Base-by-base conservation (phyloP, 2,888 invertebrate genomes). In the Pemphredon lugubris region DNA sequence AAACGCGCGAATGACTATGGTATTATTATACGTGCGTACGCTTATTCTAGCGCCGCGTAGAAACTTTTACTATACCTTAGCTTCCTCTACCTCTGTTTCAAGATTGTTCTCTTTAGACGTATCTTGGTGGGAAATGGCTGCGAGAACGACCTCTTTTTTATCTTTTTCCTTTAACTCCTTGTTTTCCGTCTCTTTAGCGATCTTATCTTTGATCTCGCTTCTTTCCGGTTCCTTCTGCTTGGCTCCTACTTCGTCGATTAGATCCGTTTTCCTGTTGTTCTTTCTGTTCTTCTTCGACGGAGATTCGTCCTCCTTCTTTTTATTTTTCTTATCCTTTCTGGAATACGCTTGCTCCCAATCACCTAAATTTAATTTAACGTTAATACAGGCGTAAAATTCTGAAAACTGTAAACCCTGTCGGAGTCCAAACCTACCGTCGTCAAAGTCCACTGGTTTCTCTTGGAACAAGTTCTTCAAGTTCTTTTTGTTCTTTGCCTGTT, bases 401-500 rank as follows among this genome's bases (percentile, higher is more conserved):
- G n/a, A n/a, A n/a, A n/a, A n/a, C n/a, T n/a, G n/a, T n/a, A n/a
- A n/a, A n/a, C n/a, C n/a, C n/a, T n/a, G n/a, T n/a, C n/a, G n/a
- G n/a, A n/a, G n/a, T 37, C 11, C 47, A 50, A 61, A 64, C 71
- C 65, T 83, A 90, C 94, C 95, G 81, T 95, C 94, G 89, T 95
- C 94, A 89, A 92, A 94, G 83, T 94, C 94, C 42, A 92, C 92
- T 7, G 94, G 94, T 86, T 95, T 95, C 80, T 94, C 94, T 71
- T 91, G 90, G 53, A 91, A 91, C 68, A 88, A 88, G 78, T 91
- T 91, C 87, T 93, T 93, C 44, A 90, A 87, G 83, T 93, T 93
- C 86, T 93, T 94, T 77, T 92, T 92, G 73, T 92, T 93, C 84
- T 93, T 93, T 0, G 86, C 88, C 85, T 90, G 93, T 90, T 93